Evolutionary conservation across 2,888 invertebrate species (phyloP).

Genomic region (Acronicta aceris): DNA sequence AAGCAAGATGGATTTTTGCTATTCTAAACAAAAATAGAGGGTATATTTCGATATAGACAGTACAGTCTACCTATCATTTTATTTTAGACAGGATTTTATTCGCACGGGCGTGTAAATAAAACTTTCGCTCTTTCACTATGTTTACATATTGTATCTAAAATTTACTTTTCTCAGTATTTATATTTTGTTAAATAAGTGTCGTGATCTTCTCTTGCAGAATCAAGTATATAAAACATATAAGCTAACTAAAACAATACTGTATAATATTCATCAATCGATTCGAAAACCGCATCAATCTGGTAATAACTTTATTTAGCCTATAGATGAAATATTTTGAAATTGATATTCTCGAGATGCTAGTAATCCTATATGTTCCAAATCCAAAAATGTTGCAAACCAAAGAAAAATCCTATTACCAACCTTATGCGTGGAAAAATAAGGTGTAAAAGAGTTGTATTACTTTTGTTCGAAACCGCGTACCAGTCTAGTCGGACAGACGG

Average conservation of each 20-base stretch:
- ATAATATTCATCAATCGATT: not conserved
- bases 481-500: slow-evolving; percentile 66
- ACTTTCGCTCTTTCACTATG: too few species aligned
- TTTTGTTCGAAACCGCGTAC: slow-evolving; percentile 44
- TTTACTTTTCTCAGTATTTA: too few species aligned
- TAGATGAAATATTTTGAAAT: not conserved
- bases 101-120: too few species aligned
- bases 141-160: too few species aligned
- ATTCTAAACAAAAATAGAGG: slow-evolving; percentile 11
- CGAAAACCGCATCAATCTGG: not conserved
- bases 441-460: slow-evolving; percentile 13
- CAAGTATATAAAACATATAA: too few species aligned
- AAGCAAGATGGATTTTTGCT: slow-evolving; percentile 16
- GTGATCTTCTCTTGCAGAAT: too few species aligned
- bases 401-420: slow-evolving; percentile 6
- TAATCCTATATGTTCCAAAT: not conserved
- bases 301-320: not conserved
- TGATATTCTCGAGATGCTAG: slow-evolving; percentile 11
- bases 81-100: too few species aligned
- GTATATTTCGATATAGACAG: not conserved
- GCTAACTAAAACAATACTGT: too few species aligned
- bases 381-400: slow-evolving; percentile 8
- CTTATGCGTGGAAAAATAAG: slow-evolving; percentile 24
- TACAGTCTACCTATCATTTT: too few species aligned
- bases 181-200: too few species aligned